Conservation (phyloP, 1,140 invertebrate genomes). For the Latrodectus geometricus region DNA sequence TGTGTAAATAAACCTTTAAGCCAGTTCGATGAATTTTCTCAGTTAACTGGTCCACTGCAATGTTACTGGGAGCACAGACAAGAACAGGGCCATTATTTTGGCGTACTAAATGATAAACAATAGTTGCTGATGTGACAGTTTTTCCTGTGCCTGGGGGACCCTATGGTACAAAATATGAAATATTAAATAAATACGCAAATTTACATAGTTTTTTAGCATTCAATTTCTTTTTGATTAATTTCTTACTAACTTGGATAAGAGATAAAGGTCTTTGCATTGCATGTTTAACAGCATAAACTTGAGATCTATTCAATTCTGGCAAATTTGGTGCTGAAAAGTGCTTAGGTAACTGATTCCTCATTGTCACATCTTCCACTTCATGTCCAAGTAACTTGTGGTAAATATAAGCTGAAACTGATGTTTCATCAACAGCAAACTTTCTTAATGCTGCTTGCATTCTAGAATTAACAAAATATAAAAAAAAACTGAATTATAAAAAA, state of each 20-base stretch:
- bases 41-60: conserved; percentile 98
- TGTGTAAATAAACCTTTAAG: conserved; percentile 78
- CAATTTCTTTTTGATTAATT: not conserved
- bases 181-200: not conserved
- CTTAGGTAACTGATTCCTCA: conserved; percentile 90
- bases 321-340: conserved; percentile 97
- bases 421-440: conserved; percentile 96
- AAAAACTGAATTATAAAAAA: no score
- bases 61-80: conserved; percentile 99
- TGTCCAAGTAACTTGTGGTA: conserved; percentile 97
- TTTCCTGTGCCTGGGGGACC: conserved; percentile 93
- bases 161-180: conserved; percentile 63
- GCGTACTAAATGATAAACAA: conserved; percentile 97
- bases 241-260: conserved; percentile 84
- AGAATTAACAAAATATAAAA: conserved; percentile 32
- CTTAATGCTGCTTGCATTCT: conserved; percentile 96
- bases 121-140: conserved; percentile 98
- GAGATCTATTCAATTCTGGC: conserved; percentile 88
- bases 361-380: conserved; percentile 95
- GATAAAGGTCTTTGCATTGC: conserved; percentile 96
- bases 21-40: conserved; percentile 99
- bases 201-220: not conserved
- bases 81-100: conserved; percentile 91
- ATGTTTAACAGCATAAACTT: conserved; percentile 99
- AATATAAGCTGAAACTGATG: conserved; percentile 96